Evolutionary conservation across 2,797 vertebrate species (phyloP).

Genomic region (Falco concolor): DNA sequence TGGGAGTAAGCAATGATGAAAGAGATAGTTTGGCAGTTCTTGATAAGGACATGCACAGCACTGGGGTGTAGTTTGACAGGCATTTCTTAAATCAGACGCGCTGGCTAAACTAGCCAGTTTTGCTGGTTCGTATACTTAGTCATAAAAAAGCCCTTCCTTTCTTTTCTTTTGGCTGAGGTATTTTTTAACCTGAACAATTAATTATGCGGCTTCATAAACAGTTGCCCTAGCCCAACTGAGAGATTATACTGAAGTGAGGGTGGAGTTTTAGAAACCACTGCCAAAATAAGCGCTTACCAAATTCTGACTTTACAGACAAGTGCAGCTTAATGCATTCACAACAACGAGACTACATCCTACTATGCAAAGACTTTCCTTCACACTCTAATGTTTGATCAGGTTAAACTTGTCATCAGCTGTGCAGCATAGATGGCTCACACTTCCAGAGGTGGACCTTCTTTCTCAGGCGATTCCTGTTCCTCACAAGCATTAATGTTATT

Average conservation of each 20-base stretch:
- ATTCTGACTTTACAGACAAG: not conserved
- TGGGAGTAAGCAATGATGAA: not conserved
- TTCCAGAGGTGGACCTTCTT: not conserved
- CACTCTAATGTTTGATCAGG: not conserved
- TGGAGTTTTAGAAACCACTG: not conserved
- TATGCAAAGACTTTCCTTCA: not conserved
- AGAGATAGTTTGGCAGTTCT: not conserved
- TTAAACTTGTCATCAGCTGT: not conserved
- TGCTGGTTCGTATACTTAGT: not conserved
- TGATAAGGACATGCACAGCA: not conserved
- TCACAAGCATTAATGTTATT: not conserved
- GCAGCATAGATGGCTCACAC: not conserved
- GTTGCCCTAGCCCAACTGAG: not conserved
- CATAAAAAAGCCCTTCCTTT: not conserved
- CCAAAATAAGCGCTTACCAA: not conserved
- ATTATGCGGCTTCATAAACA: not conserved
- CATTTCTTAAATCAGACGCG: not conserved
- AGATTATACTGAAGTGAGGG: not conserved
- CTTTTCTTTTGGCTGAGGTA: not conserved
- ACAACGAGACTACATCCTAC: not conserved
- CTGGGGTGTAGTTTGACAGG: not conserved
- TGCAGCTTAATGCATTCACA: not conserved
- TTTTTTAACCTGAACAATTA: not conserved
- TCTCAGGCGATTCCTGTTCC: not conserved
- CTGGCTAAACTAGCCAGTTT: constrained; percentile 23